A percentile compares a stretch with the other conserved stretches of the same genome.
Evolutionary conservation across 2,888 invertebrate species (phyloP).

Genomic region (Chymomyza fuscimana): DNA sequence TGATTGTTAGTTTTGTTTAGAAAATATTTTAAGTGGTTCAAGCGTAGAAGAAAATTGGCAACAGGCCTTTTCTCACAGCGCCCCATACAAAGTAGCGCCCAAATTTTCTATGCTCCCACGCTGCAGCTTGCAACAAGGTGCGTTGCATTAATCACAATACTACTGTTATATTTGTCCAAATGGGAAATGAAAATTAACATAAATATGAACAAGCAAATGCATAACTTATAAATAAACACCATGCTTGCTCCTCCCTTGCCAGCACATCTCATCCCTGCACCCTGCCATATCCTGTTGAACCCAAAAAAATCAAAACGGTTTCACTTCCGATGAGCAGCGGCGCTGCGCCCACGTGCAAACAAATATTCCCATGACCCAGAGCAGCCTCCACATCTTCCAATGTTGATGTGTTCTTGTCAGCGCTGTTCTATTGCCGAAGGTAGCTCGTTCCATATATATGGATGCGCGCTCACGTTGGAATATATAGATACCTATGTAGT

Average conservation of each 20-base stretch:
- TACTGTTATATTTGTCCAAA: constrained; percentile 56
- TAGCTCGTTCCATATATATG: constrained; percentile 13
- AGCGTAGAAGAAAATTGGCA: constrained; percentile 17
- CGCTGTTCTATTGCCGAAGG: constrained; percentile 13
- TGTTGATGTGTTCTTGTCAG: constrained; percentile 63
- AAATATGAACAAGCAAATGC: constrained; percentile 48
- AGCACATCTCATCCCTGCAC: neutral
- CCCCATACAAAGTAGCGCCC: constrained; percentile 2
- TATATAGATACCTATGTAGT: neutral
- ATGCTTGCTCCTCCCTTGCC: constrained; percentile 15
- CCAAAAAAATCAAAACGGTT: constrained; percentile 48
- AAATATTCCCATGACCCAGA: constrained; percentile 65
- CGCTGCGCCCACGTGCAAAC: constrained; percentile 18
- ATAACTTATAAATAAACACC: constrained; percentile 50
- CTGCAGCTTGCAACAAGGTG: constrained; percentile 58
- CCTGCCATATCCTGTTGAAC: constrained; percentile 55
- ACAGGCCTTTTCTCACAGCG: neutral
- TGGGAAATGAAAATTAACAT: constrained; percentile 61
- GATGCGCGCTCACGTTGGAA: constrained; percentile 2
- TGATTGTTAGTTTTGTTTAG: constrained; percentile 27
- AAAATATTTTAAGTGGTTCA: constrained; percentile 67
- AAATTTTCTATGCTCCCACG: constrained; percentile 14
- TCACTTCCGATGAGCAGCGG: constrained; percentile 62
- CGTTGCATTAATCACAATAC: constrained; percentile 67
- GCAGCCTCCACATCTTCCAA: constrained; percentile 18